Evolutionary conservation across 35 echinoderm and acorn worm genomes (phyloP), one percentile per base, ranked within the genome.

Genomic region (Diadema setosum): DNA sequence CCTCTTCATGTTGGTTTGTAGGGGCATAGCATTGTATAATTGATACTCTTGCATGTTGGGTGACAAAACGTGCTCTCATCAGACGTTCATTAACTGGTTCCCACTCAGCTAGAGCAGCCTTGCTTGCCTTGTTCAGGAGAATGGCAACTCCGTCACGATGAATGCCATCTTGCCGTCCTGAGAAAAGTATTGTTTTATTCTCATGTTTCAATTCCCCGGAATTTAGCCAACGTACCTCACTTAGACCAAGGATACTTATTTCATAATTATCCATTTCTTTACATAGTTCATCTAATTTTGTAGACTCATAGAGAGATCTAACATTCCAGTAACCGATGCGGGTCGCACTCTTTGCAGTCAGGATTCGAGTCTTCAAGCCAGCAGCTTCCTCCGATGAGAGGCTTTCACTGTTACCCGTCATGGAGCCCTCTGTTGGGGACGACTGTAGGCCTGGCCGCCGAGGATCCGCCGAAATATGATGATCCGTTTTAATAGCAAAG

Each of bases 311-410:
- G n/a, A 52, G n/a, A 52, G 48, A 52, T 52, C 48, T 52, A 52
- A 52, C n/a, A 52, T 52, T 52, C 48, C 48, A 52, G n/a, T 52
- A 52, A 14, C 6, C 67, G 31, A 74, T 74, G 67, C 67, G 67
- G 67, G 67, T 74, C 67, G 67, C 67, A 74, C 67, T 74, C 67
- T 29, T 74, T 74, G 67, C 67, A 18, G 67, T 74, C 67, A 74
- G 67, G 67, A 26, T 18, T 74, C 67, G 67, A 74, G 67, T 74
- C 18, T 3, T 74, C 67, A 18, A 18, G 67, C 67, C 67, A 74
- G 67, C 67, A 74, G 18, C 67, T 74, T 74, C 67, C 67, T 60
- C 15, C 67, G 23, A n/a, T n/a, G n/a, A n/a, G 25, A 3, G 23
- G 5, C 67, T 74, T 6, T 74, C 67, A 74, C 5, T 32, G 7